A percentile compares a stretch with the other conserved stretches of the same genome.
Evolutionary conservation across 2,113 vertebrate species (phyloP).

Genomic region (Callorhinus ursinus): DNA sequence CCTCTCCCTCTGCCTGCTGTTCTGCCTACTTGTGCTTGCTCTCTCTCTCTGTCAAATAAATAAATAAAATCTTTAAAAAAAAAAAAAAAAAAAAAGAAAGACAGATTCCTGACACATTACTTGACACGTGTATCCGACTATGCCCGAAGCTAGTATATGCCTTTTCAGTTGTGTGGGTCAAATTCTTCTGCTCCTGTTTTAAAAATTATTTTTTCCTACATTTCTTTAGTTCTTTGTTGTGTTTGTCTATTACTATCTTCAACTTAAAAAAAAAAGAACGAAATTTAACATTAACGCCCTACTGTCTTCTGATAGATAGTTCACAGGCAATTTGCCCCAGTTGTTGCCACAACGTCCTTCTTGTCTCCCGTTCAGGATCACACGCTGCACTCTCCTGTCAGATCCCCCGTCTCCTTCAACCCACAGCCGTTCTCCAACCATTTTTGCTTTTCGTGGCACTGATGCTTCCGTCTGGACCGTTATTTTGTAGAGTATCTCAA

Average conservation of each 20-base stretch:
- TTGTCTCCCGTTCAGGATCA: background rate
- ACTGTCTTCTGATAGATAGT: background rate
- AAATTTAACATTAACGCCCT: background rate
- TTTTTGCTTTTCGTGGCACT: background rate
- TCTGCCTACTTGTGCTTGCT: too few relatives aligned
- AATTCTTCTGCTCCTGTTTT: background rate
- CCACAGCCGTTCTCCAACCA: background rate
- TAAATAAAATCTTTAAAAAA: too few relatives aligned
- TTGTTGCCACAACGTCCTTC: background rate
- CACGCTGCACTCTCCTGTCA: too few relatives aligned
- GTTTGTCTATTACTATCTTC: background rate
- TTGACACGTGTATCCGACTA: too few relatives aligned
- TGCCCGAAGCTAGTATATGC: background rate
- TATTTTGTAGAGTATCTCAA: background rate
- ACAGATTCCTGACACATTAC: background rate
- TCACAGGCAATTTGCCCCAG: background rate
- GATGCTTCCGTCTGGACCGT: background rate
- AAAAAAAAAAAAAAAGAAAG: too few relatives aligned
- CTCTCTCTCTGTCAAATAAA: too few relatives aligned
- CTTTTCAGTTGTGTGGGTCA: background rate
- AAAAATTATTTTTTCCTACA: background rate
- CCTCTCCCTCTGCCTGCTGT: too few relatives aligned
- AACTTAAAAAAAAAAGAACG: background rate
- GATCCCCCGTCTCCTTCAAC: background rate
- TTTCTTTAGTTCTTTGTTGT: background rate